Evolutionary conservation across 2,888 invertebrate genomes (phyloP), one percentile per base, ranked within the genome.

Genomic region (Eilema depressum): DNA sequence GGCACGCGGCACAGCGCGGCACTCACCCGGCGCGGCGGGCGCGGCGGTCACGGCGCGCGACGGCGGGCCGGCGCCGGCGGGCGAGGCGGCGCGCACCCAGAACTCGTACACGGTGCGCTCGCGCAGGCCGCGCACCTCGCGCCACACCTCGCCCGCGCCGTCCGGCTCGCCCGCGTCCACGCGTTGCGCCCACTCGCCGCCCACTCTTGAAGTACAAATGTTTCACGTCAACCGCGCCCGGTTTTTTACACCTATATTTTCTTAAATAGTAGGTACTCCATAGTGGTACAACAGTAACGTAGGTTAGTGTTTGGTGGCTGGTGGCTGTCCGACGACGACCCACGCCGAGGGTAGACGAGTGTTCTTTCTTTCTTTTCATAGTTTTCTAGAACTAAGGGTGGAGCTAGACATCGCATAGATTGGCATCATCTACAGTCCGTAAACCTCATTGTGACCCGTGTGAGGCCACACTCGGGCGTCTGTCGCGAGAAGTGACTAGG

Each of bases 81-180:
- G 97, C 20, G 97, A 83, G 57, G 84, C 83, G 79, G 97, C 98
- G 60, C 97, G 97, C 71, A 98, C 97, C 97, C 98, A 97, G 92
- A 98, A 97, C 91, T 97, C 97, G 91, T 98, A 98, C 77, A 97
- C 95, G 81, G 97, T 96, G 87, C 96, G 96, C 85, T 96, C 96
- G 73, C 96, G 96, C 83, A 98, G 94, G 70, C 97, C 96, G 68
- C 97, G 95, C 77, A 97, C 96, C 88, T 97, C 97, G 80, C 96
- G 96, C 81, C 95, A 95, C 81, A 96, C 83, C 88, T 96, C 93
- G 63, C 83, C 64, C 65, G 61, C 65, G 33, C 30, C 56, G 17
- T 30, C 69, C 8, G 20, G 41, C 0, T 69, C 74, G 0, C 66
- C 77, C 4, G 80, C 81, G 30, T 90, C 91, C 66, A 92, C 93